Evolutionary conservation across 2,888 invertebrate species (phyloP), one percentile per base, ranked within the genome.

Genomic region (Furcula furcula): DNA sequence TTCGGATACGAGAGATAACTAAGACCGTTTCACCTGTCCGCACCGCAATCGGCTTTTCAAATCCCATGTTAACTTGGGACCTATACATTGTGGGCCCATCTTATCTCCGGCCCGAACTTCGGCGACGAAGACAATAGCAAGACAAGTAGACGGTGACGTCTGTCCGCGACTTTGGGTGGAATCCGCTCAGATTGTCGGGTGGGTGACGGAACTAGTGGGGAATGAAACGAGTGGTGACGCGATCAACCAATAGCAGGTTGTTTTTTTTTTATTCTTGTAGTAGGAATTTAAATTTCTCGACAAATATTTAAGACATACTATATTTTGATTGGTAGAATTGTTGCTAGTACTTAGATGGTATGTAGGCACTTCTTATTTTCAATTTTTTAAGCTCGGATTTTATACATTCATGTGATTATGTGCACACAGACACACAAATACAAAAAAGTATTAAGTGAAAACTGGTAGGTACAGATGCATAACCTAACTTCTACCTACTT

Each of bases 41-140:
- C 55, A 49, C 55, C 50, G 39, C 52, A 57, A 58, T 59, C 55
- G 50, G 70, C 75, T 72, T 74, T 79, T 76, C 74, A 74, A 74
- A 76, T 72, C 76, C 58, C 55, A 64, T 59, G 65, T 67, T 59
- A 55, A 60, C 75, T 79, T 77, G 72, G 74, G 66, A 71, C 71
- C 72, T 71, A 65, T 65, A 62, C 65, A 71, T 79, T 75, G 71
- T 78, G 65, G 47, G 42, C 40, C 51, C 63, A 46, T 57, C 62
- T 80, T 82, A 82, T 81, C 83, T 54, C 52, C 18, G 40, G 33
- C 55, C 65, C 74, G 68, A 82, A 82, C 74, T 82, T 82, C 65
- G 64, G 47, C 61, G 59, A 11, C 34, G 48, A 74, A 78, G 78
- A 80, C 76, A 75, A 76, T 61, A 40, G 63, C 48, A 68, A 67